Evolutionary conservation across 2,113 vertebrate species (phyloP).

Genomic region (Rutilus rutilus): DNA sequence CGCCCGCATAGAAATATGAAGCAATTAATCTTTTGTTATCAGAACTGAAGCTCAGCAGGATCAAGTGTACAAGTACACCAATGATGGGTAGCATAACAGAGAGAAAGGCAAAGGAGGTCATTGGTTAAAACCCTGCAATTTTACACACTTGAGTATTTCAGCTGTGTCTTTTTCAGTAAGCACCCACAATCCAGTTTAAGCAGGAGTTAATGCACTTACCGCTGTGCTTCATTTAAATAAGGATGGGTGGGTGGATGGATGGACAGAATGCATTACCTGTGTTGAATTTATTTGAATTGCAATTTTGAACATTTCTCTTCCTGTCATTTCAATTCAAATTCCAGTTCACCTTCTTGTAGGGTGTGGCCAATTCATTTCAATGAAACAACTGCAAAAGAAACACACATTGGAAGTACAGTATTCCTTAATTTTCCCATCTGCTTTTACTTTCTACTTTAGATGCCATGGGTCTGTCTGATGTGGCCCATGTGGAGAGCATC

Average conservation of each 20-base stretch:
- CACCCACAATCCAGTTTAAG: background rate
- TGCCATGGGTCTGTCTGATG: slow-evolving; percentile 83
- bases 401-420: background rate
- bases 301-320: too few relatives aligned
- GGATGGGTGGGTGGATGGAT: background rate
- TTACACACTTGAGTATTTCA: slow-evolving; percentile 40
- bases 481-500: slow-evolving; percentile 84
- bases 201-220: background rate
- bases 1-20: slow-evolving; percentile 62
- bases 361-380: too few relatives aligned
- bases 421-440: background rate
- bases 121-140: slow-evolving; percentile 53
- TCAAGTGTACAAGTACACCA: slow-evolving; percentile 56
- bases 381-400: too few relatives aligned
- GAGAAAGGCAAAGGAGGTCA: slow-evolving; percentile 54
- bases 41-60: slow-evolving; percentile 58
- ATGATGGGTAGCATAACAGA: slow-evolving; percentile 55
- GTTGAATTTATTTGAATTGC: too few relatives aligned
- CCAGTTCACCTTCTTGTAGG: too few relatives aligned
- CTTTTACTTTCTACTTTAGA: slow-evolving; percentile 65
- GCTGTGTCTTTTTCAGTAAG: background rate
- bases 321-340: too few relatives aligned
- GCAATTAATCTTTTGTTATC: slow-evolving; percentile 58
- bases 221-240: too few relatives aligned
- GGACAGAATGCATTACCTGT: too few relatives aligned